Base-by-base conservation (phyloP, 2,113 vertebrate species). In the Tragelaphus imberbis region DNA sequence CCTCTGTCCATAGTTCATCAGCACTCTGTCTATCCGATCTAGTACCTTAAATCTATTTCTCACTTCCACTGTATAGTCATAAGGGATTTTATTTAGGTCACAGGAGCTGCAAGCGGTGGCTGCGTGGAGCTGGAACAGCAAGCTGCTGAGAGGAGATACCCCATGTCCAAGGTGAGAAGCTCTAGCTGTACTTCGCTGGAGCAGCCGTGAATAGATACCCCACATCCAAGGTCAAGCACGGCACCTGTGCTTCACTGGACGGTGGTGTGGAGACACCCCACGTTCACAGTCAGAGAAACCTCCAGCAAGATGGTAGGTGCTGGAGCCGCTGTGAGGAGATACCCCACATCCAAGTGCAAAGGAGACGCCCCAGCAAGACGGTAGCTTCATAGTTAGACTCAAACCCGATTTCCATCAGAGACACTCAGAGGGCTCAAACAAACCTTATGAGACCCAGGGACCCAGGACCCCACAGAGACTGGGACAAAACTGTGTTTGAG, bases 51-150 rank as follows among this genome's bases (percentile, higher is more conserved):
- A 68, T 68, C 63, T 68, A 68, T n/a, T 68, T 68, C 63, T 68
- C 33, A 68, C 7, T 68, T n/a, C 33, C 17, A 21, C 17, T 68
- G n/a, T 68, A 36, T 19, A 68, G 33, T 68, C 16, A 7, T 68
- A 36, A 61, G 65, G 17, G 8, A 71, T 36, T 71, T 71, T 5
- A 71, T 71, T 36, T 36, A 21, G 65, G n/a, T 71, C 65, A 36
- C 65, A 11, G n/a, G 33, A 36, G n/a, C 1, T 0, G 65, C 61
- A 16, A 16, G 61, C 15, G 0, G 61, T 33, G 61, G 61, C 28
- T 65, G 61, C 15, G 0, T 7, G 0, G 61, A 0, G 12, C 61
- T 65, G 61, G 61, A 33, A 33, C 15, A 33, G 30, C 61, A 15
- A 65, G 61, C 30, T 16, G 15, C 61, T 33, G 6, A 16, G 61